Conservation (phyloP, 2,888 invertebrate species). For the Latrodectus elegans region DNA sequence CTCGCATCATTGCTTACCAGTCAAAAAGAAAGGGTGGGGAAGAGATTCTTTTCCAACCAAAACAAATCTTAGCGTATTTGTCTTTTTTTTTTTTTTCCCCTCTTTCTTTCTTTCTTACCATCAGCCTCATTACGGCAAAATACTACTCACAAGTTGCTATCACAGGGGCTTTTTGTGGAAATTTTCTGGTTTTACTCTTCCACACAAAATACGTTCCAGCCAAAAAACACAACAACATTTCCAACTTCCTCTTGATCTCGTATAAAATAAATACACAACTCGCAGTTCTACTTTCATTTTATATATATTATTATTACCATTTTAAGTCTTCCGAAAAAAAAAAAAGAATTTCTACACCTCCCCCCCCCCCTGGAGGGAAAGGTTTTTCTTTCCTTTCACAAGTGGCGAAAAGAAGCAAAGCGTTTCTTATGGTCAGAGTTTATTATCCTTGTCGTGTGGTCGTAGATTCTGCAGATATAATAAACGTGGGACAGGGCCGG, state of each 20-base stretch:
- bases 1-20: too few species aligned
- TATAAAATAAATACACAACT: neutral
- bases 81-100: too few species aligned
- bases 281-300: neutral
- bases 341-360: neutral
- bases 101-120: too few species aligned
- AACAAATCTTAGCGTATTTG: too few species aligned
- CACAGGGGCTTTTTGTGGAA: too few species aligned
- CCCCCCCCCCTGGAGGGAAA: neutral
- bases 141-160: too few species aligned
- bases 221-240: neutral
- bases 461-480: conserved; percentile 12
- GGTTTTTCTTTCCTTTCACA: conserved; percentile 6
- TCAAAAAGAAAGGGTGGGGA: too few species aligned
- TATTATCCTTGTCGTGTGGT: conserved; percentile 25
- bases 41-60: too few species aligned
- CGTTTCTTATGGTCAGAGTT: conserved; percentile 28
- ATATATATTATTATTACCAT: neutral
- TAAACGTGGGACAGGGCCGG: conserved; percentile 18
- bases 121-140: too few species aligned
- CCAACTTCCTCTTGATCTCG: neutral
- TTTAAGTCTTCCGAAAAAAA: neutral
- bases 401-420: neutral
- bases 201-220: neutral
- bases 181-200: neutral